Evolutionary conservation across 2,797 vertebrate genomes (phyloP).

Genomic region (Anableps anableps): DNA sequence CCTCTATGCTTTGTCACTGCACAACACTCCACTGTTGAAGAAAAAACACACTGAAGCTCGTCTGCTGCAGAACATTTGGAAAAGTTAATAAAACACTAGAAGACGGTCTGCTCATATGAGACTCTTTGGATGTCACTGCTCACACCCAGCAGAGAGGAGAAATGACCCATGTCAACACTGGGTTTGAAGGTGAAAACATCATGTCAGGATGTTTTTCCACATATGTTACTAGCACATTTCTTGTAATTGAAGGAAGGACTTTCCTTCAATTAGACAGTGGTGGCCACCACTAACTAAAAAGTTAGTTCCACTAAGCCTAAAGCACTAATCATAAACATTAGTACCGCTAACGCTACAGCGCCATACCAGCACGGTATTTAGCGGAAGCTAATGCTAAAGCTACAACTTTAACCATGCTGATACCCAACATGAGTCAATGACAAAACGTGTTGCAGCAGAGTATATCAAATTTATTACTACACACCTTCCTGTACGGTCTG

Average conservation of each 20-base stretch:
- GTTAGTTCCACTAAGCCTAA: background rate
- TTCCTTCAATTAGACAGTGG: background rate
- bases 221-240: background rate
- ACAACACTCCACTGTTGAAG: background rate
- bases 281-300: background rate
- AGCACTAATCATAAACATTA: too few relatives aligned
- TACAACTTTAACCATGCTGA: too few relatives aligned
- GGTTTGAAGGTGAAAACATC: background rate
- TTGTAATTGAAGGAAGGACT: too few relatives aligned
- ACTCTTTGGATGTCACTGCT: background rate
- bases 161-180: background rate
- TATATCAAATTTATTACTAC: too few relatives aligned
- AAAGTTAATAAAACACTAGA: background rate
- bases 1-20: background rate
- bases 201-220: background rate
- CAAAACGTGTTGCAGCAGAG: too few relatives aligned
- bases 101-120: background rate
- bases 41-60: background rate
- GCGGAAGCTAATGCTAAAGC: too few relatives aligned
- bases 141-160: background rate
- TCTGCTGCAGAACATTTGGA: background rate
- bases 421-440: too few relatives aligned
- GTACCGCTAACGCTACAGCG: too few relatives aligned
- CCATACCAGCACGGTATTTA: too few relatives aligned
- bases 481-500: too few relatives aligned